phyloP scores from a whole-genome alignment of 2,888 invertebrate genomes.

The Ferdinandea cuprea region DNA sequence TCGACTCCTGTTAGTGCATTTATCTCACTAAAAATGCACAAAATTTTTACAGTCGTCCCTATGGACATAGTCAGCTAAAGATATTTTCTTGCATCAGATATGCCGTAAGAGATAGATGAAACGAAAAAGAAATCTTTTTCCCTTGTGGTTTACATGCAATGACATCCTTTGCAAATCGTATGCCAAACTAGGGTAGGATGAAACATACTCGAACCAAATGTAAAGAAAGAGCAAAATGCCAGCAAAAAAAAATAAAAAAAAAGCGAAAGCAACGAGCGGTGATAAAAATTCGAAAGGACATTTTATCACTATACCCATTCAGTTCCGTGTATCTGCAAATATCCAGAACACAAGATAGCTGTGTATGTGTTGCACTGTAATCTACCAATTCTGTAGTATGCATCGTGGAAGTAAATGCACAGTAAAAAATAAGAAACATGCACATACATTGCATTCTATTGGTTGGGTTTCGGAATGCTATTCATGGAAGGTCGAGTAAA shows the following conservation, averaged over 20 bases:
- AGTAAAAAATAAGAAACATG: neutral
- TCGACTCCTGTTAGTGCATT: too few relatives aligned
- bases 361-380: neutral
- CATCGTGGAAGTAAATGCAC: constrained; percentile 31
- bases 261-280: constrained; percentile 1
- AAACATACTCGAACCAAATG: constrained; percentile 6
- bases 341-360: constrained; percentile 21
- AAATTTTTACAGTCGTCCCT: too few relatives aligned
- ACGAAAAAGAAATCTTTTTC: constrained; percentile 29
- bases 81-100: constrained; percentile 45
- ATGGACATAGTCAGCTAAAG: neutral
- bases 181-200: constrained; percentile 10
- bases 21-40: too few relatives aligned
- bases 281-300: constrained; percentile 58
- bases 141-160: constrained; percentile 34
- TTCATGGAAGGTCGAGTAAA: constrained; percentile 25
- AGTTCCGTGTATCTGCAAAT: constrained; percentile 13
- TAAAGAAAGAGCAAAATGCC: neutral
- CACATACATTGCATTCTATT: neutral
- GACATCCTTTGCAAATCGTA: constrained; percentile 24
- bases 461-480: neutral
- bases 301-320: constrained; percentile 39
- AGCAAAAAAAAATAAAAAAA: too few relatives aligned
- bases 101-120: constrained; percentile 17
- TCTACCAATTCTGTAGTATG: constrained; percentile 2